Base-by-base conservation (phyloP, 2,797 vertebrate genomes). In the Phrynocephalus guinanensis region DNA sequence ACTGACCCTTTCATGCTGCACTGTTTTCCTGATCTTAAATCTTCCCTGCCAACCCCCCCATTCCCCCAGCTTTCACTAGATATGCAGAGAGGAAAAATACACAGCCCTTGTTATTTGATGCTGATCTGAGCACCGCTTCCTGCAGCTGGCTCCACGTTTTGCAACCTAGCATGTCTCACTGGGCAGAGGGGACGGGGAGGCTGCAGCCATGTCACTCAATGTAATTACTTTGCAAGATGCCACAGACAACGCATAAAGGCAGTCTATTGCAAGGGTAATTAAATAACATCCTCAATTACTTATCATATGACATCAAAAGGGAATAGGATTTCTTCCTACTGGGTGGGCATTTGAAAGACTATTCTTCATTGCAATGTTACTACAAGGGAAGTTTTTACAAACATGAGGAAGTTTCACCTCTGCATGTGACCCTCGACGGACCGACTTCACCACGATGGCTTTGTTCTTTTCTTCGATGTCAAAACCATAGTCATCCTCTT, bases 391-490 rank as follows among this genome's bases (percentile, higher is more conserved):
- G 22, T n/a, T 24, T 79, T 86, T 44, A 72, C 1, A 79, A 60
- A 67, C 1, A n/a, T 68, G 2, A 83, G 9, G 60, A 63, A 6
- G 24, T 87, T 92, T 95, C 97, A 99, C 99, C 98, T 99, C 99
- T 0, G 99, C 99, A 85, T 98, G 97, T 7, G 99, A 99, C 86
- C 98, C 98, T 88, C 96, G 97, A 94, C 96, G 97, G 93, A 99
- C 98, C 26, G 98, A 98, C 94, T 98, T 99, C 94, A 99, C 99
- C 93, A 99, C 93, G 28, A 98, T 96, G 1, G 97, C 96, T 95
- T 99, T 99, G 96, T 99, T 99, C 96, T 98, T 99, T 95, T 99
- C 99, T 95, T 99, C 99, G 0, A 99, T 97, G 92, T 99, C 98
- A 85, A 99, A 99, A 89, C 99, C 99, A 0, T 99, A 99, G 95